A percentile compares a stretch with the other conserved stretches of the same genome.
Conservation (phyloP, 2,888 invertebrate genomes). For the Isoperla grammatica region DNA sequence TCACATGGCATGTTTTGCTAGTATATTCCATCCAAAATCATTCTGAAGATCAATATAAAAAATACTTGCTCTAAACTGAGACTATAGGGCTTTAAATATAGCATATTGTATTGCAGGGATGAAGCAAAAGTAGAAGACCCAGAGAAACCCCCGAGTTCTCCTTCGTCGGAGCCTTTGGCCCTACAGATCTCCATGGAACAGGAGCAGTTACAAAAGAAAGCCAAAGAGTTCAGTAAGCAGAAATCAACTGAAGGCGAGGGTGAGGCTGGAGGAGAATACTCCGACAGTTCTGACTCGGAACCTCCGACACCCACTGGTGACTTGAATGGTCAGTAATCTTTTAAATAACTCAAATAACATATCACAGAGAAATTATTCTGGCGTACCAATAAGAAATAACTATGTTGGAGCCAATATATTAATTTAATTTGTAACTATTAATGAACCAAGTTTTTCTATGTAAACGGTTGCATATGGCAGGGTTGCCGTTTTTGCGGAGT, state of each 20-base stretch:
- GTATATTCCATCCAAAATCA: no score
- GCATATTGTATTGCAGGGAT: neutral
- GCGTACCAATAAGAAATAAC: no score
- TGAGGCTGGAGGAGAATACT: constrained; percentile 1
- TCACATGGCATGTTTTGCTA: no score
- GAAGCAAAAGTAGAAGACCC: constrained; percentile 12
- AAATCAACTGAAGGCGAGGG: constrained; percentile 36
- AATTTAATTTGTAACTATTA: no score
- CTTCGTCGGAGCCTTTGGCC: constrained; percentile 40
- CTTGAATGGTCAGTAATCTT: neutral
- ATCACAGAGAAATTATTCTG: neutral
- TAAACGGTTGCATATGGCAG: no score
- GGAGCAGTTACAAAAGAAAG: constrained; percentile 50
- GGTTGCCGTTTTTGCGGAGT: no score
- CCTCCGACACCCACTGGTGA: neutral
- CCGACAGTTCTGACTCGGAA: neutral
- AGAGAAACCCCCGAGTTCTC: constrained; percentile 40
- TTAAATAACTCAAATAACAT: neutral
- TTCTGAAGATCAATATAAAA: no score
- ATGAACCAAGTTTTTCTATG: no score
- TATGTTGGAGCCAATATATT: no score
- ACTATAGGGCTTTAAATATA: no score
- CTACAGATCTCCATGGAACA: constrained; percentile 52
- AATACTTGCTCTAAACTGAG: no score
- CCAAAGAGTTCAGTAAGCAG: constrained; percentile 49